phyloP scores from a whole-genome alignment of 2,113 vertebrate genomes.

The Actenoides hombroni region DNA sequence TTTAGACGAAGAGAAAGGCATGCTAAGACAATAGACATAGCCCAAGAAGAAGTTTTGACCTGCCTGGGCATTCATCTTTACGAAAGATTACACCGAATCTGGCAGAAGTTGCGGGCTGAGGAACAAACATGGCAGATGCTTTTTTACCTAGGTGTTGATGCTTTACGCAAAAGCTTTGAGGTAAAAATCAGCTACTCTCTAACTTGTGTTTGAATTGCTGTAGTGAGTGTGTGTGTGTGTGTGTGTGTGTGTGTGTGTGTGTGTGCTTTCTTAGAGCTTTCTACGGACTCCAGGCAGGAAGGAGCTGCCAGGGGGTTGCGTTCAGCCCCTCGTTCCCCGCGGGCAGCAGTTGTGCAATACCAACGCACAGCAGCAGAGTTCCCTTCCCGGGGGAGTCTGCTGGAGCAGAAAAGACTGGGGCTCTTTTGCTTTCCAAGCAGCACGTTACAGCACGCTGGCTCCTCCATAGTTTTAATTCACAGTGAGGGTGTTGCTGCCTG shows the following conservation, averaged over 20 bases:
- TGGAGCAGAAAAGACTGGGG: not conserved
- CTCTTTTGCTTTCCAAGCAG: not conserved
- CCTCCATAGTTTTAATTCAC: not conserved
- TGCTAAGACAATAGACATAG: constrained; percentile 97
- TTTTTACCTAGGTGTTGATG: constrained; percentile 92
- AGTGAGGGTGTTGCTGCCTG: not conserved
- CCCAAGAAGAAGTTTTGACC: constrained; percentile 97
- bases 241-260: not conserved
- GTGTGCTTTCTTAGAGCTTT: not conserved
- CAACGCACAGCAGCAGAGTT: not conserved
- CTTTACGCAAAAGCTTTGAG: constrained; percentile 95
- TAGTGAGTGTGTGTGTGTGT: not conserved
- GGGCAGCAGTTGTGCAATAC: not conserved
- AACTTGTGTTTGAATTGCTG: not conserved
- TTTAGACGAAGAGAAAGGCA: constrained; percentile 91
- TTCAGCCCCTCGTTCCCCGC: not conserved
- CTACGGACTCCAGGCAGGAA: not conserved
- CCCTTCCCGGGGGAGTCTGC: not conserved
- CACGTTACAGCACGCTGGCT: not conserved
- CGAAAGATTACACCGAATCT: constrained; percentile 93
- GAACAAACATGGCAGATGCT: constrained; percentile 98
- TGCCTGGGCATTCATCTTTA: constrained; percentile 97
- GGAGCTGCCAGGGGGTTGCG: not conserved
- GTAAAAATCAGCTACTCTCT: constrained; percentile 50
- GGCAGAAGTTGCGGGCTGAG: constrained; percentile 94